Conservation (phyloP, 2,888 invertebrate genomes). For the Eupithecia subfuscata region DNA sequence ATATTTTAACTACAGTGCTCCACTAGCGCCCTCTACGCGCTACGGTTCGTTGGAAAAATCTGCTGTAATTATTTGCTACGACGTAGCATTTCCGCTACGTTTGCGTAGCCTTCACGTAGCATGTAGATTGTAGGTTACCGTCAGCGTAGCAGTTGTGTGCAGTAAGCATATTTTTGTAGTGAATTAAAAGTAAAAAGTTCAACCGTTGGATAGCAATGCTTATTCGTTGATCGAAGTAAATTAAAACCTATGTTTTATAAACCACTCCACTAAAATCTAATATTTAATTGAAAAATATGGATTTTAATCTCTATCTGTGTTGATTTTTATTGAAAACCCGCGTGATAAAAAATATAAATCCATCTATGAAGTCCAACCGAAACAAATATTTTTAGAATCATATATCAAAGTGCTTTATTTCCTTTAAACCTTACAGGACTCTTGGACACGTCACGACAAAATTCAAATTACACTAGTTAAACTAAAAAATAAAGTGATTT, state of each 20-base stretch:
- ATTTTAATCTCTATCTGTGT: background rate
- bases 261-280: too few relatives aligned
- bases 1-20: background rate
- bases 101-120: constrained; percentile 20
- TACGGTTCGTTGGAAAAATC: background rate
- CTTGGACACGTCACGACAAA: too few relatives aligned
- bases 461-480: too few relatives aligned
- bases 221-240: too few relatives aligned
- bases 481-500: too few relatives aligned
- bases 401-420: too few relatives aligned
- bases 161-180: background rate
- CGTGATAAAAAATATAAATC: too few relatives aligned
- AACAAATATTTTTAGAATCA: too few relatives aligned
- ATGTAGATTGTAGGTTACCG: background rate
- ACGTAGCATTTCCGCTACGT: constrained; percentile 21
- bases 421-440: too few relatives aligned
- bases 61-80: constrained; percentile 16
- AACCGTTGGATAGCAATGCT: background rate
- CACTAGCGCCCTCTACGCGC: background rate
- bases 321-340: background rate
- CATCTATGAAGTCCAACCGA: too few relatives aligned
- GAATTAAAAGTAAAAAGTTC: background rate
- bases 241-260: too few relatives aligned
- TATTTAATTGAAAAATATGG: too few relatives aligned
- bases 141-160: background rate